Base-by-base conservation (phyloP, 2,888 invertebrate species). In the Plagiodera versicolora region DNA sequence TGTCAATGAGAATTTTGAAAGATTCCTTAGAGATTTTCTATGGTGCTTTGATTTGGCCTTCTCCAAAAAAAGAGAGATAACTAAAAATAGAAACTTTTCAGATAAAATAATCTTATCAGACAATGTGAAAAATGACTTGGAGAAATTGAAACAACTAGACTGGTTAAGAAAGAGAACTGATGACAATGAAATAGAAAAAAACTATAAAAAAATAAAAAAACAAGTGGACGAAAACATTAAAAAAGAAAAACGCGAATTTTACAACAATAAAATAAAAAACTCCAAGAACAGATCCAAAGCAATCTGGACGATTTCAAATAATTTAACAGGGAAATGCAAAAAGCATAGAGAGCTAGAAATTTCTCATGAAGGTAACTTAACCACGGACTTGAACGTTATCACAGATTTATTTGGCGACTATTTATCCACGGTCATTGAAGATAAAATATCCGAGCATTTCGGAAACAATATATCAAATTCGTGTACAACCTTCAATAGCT, bases 91-190 rank as follows among this genome's bases (percentile, higher is more conserved):
- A 47, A 47, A 17, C 17, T 18, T 47, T 47, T 47, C 47, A 11
- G 47, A 47, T 18, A 17, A 47, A 4, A 47, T 47, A 18, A 47
- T 47, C n/a, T 47, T 47, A 8, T 47, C 47, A 47, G 19, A 47
- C 47, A 18, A 47, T 16, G 3, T 47, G 18, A 47, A 47, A 47
- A 47, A 16, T 17, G 2, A 18, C 47, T 18, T 18, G 10, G 47
- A 47, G 1, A 47, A 18, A 3, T 10, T 47, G 19, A 47, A 47
- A 16, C 47, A 47, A 17, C 10, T 47, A 18, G 47, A 47, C 19
- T 47, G 47, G 46, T 46, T n/a, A 14, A 14, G 46, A 14, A 46
- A 46, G 2, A 44, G 44, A 44, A 44, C 44, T 44, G n/a, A 44
- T 44, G 44, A 44, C n/a, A 44, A 44, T 44, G 44, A 44, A 44